Conservation (phyloP, 2,113 vertebrate species). For the Mobula birostris region DNA sequence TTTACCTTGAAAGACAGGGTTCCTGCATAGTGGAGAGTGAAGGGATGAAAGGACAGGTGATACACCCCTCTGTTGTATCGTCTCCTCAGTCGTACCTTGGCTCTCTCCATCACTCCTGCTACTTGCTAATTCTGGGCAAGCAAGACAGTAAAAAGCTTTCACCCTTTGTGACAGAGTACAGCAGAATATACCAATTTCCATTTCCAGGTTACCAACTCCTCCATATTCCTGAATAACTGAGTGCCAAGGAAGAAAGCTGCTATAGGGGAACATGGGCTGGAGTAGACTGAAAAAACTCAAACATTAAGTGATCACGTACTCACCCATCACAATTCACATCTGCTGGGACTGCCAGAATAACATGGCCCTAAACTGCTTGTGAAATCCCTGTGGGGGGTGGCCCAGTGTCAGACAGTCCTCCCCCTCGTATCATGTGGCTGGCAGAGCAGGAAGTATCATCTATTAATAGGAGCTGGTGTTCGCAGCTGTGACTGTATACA, state of each 20-base stretch:
- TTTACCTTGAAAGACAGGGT: no score
- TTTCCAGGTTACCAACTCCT: not conserved
- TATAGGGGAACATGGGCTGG: not conserved
- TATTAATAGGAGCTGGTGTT: slow-evolving; percentile 30
- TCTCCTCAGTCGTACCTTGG: no score
- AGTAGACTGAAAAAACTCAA: not conserved
- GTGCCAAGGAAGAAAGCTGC: not conserved
- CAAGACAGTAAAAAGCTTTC: not conserved
- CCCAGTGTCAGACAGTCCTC: slow-evolving; percentile 7
- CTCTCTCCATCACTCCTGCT: no score
- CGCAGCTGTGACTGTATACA: slow-evolving; percentile 19
- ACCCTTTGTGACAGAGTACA: not conserved
- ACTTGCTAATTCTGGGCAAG: no score
- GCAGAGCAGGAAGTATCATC: not conserved
- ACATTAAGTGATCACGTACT: slow-evolving; percentile 5
- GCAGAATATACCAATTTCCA: not conserved
- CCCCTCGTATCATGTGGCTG: not conserved
- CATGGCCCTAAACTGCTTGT: not conserved
- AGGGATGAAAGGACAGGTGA: no score
- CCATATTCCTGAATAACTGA: not conserved
- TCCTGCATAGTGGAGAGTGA: no score
- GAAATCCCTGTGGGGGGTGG: not conserved
- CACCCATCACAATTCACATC: slow-evolving; percentile 7
- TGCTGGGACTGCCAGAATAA: not conserved
- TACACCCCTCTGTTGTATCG: no score